phyloP scores from a whole-genome alignment of 1,140 invertebrate genomes.

The Lepidostoma basale region DNA sequence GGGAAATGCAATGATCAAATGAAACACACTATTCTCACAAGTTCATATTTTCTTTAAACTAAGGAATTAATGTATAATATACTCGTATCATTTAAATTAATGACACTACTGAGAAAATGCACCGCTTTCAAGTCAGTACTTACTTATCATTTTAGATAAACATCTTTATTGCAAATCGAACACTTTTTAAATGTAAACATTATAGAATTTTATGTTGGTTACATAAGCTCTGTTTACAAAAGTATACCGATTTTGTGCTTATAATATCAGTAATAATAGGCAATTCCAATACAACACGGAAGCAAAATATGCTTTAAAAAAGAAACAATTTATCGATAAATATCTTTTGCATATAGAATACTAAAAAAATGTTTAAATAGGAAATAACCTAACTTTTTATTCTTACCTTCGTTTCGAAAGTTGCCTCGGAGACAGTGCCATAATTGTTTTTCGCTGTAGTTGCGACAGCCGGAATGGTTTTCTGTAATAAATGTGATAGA shows the following conservation, averaged over 20 bases:
- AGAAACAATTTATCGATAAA: neutral
- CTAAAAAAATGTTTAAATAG: neutral
- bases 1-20: no score
- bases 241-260: conserved; percentile 14
- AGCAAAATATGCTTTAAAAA: neutral
- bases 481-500: conserved; percentile 47
- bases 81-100: neutral
- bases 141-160: neutral
- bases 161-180: neutral
- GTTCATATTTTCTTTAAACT: neutral
- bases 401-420: conserved; percentile 73
- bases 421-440: conserved; percentile 68
- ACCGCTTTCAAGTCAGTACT: neutral
- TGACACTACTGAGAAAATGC: neutral
- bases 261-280: conserved; percentile 11
- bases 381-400: conserved; percentile 19
- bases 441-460: conserved; percentile 63
- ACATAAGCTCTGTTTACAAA: conserved; percentile 36
- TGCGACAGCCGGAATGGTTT: conserved; percentile 52
- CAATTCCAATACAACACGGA: neutral
- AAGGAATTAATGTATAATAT: neutral
- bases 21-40: no score
- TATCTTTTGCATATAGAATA: neutral
- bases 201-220: neutral
- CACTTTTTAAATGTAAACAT: neutral